These are phyloP conservation scores for Dryobates pubescens DNA, from an alignment of 2,797 vertebrate species.

Conservation along the genomic window DNA sequence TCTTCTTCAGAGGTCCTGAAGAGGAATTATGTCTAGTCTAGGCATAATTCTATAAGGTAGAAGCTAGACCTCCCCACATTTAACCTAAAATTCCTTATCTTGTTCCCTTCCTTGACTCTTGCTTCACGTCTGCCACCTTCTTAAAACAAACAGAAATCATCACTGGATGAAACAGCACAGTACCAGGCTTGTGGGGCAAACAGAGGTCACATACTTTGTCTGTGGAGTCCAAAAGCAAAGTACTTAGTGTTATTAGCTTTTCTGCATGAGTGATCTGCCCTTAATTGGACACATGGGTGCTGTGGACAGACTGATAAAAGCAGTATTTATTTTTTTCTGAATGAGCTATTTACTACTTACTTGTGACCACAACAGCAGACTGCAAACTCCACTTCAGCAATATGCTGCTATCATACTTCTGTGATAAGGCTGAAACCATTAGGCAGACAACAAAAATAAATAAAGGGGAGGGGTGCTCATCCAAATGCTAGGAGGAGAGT, in stretches of 20 bases:
- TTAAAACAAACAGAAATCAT: conserved; percentile 2
- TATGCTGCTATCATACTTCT: not conserved
- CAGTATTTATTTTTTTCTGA: conserved; percentile 23
- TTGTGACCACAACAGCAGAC: not conserved
- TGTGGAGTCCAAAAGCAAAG: conserved; percentile 22
- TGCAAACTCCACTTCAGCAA: not conserved
- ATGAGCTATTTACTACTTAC: conserved; percentile 18
- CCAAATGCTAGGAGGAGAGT: not conserved
- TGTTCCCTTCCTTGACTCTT: not conserved
- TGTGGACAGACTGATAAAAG: conserved; percentile 11
- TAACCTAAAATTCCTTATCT: not conserved
- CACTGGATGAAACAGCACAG: not conserved
- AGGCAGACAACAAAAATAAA: conserved; percentile 1
- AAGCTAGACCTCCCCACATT: not conserved
- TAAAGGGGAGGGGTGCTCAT: not conserved
- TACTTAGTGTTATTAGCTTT: conserved; percentile 28
- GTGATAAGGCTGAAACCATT: conserved; percentile 44
- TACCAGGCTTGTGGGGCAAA: not conserved
- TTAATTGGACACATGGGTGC: conserved; percentile 29
- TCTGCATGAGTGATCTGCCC: conserved; percentile 18
- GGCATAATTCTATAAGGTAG: not conserved
- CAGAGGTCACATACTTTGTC: conserved; percentile 1
- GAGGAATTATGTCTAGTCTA: not conserved
- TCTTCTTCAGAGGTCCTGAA: not conserved
- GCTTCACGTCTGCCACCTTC: not conserved